These are phyloP conservation scores for Oreochromis grahami DNA, from an alignment of 2,797 vertebrate species.

Conservation along the genomic window DNA sequence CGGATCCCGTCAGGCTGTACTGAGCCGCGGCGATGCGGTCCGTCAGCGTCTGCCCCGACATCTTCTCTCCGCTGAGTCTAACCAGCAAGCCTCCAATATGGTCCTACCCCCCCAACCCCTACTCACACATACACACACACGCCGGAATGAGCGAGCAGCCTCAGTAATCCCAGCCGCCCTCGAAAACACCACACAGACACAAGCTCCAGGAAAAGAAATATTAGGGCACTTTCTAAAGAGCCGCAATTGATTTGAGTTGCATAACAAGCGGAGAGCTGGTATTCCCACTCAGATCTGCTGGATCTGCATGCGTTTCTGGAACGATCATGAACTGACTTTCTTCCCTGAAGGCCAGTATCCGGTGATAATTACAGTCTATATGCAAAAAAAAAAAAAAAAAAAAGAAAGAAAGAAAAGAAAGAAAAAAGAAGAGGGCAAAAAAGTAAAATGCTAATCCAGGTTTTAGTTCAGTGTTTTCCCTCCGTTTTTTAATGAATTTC, in stretches of 20 bases:
- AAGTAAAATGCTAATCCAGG: neutral
- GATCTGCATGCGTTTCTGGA: conserved; percentile 13
- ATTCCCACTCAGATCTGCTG: conserved; percentile 1
- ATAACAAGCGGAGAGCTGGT: conserved; percentile 9
- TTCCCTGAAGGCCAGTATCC: neutral
- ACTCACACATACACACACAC: neutral
- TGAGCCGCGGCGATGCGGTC: conserved; percentile 99
- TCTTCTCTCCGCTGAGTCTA: conserved; percentile 75
- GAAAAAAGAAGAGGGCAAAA: neutral
- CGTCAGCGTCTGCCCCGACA: conserved; percentile 99
- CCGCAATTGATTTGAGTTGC: neutral
- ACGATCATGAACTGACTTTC: conserved; percentile 14
- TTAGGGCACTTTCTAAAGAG: neutral
- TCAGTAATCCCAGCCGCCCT: conserved; percentile 46
- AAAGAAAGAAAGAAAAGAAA: neutral
- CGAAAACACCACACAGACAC: neutral
- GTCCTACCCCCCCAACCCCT: conserved; percentile 46
- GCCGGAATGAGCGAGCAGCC: neutral
- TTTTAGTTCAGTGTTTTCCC: neutral
- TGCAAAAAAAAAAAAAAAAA: neutral
- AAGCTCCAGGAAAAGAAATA: neutral
- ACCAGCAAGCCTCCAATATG: conserved; percentile 47
- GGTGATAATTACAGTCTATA: neutral
- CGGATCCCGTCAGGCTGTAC: conserved; percentile 97
- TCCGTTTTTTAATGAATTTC: neutral